Evolutionary conservation across 2,888 invertebrate species (phyloP).

Genomic region (Furcula furcula): DNA sequence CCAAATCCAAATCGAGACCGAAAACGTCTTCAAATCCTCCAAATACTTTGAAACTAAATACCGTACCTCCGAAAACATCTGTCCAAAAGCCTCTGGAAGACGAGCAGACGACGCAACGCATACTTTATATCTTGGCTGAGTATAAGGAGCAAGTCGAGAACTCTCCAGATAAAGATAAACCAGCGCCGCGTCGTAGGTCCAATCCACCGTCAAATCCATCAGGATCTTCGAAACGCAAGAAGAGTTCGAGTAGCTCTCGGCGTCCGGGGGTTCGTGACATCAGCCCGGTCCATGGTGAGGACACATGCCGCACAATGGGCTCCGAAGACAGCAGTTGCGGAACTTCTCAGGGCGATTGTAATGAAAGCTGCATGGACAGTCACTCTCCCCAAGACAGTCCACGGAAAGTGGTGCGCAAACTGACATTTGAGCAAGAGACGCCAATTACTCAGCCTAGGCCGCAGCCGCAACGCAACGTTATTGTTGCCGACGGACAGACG

Average conservation of each 20-base stretch:
- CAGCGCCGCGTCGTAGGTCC: constrained; percentile 88
- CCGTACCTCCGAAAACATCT: constrained; percentile 80
- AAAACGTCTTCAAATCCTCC: constrained; percentile 81
- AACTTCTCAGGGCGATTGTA: constrained; percentile 79
- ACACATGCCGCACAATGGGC: constrained; percentile 86
- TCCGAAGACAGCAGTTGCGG: constrained; percentile 90
- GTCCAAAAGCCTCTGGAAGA: constrained; percentile 89
- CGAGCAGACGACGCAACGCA: constrained; percentile 90
- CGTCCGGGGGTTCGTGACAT: constrained; percentile 78
- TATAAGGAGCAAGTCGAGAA: constrained; percentile 91
- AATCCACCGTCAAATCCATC: constrained; percentile 88
- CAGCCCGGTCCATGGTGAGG: constrained; percentile 84
- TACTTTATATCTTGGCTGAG: constrained; percentile 89
- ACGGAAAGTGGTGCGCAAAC: constrained; percentile 66
- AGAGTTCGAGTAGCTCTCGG: constrained; percentile 84
- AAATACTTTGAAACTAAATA: constrained; percentile 83
- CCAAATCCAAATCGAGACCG: constrained; percentile 78
- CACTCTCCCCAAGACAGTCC: constrained; percentile 81
- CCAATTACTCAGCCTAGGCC: constrained; percentile 51
- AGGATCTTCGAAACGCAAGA: constrained; percentile 86
- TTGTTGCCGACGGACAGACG: constrained; percentile 84
- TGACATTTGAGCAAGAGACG: constrained; percentile 73
- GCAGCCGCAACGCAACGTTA: constrained; percentile 78
- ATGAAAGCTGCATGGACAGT: constrained; percentile 74
- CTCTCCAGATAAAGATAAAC: constrained; percentile 91